These are phyloP conservation scores for Furnarius figulus DNA, from an alignment of 2,113 vertebrate genomes.

Conservation along the genomic window DNA sequence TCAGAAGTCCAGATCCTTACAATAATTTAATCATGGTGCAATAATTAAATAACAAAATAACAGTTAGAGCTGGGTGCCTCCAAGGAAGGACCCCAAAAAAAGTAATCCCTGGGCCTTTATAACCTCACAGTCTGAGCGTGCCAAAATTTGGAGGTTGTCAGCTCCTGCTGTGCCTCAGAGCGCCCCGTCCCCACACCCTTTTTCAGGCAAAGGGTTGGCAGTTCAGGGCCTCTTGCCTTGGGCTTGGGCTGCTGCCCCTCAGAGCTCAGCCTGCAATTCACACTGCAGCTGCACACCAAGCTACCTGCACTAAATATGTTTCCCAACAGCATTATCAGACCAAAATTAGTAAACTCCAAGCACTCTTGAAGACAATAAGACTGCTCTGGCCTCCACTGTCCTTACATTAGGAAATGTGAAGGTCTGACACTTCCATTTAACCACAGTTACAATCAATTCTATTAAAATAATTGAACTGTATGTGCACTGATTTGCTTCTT, in stretches of 20 bases:
- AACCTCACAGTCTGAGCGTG: not conserved
- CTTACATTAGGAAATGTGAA: not conserved
- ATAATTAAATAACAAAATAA: not conserved
- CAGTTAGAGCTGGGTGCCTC: not conserved
- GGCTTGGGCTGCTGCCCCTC: not conserved
- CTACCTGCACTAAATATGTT: not conserved
- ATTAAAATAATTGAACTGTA: not conserved
- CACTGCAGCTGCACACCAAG: not conserved
- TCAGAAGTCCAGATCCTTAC: not conserved
- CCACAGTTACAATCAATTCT: not conserved
- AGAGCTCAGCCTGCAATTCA: not conserved
- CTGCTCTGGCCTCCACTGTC: not conserved
- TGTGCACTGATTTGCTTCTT: not conserved
- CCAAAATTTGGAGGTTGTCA: too few species aligned
- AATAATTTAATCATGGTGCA: not conserved
- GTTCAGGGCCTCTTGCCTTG: not conserved
- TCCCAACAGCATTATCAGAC: not conserved
- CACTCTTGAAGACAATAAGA: not conserved
- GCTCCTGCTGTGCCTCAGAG: not conserved
- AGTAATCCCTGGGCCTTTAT: not conserved
- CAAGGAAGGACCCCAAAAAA: not conserved
- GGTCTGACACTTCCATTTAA: not conserved
- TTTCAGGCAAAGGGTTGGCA: not conserved
- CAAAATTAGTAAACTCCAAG: not conserved
- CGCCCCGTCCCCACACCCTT: fast-evolving